phyloP scores from a whole-genome alignment of 2,113 vertebrate species.

The Clarias batrachus region DNA sequence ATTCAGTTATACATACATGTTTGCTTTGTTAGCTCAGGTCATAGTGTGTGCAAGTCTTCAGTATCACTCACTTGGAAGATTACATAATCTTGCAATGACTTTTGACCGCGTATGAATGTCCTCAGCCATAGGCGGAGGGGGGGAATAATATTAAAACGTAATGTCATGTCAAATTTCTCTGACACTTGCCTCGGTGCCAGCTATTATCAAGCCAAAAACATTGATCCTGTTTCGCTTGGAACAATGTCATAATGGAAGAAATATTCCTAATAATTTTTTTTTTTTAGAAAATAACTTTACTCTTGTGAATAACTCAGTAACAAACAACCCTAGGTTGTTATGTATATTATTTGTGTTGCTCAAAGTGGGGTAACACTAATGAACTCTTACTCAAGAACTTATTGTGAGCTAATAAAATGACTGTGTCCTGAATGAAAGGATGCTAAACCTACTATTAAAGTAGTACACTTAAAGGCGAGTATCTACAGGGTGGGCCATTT shows the following conservation, averaged over 20 bases:
- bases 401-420: background rate
- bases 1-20: background rate
- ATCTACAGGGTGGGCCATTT: too few relatives aligned
- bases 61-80: background rate
- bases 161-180: background rate
- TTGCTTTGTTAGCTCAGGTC: conserved; percentile 1
- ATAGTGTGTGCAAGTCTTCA: background rate
- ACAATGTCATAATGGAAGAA: background rate
- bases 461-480: background rate
- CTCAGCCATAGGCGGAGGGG: background rate
- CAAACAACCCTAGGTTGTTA: background rate
- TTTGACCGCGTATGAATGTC: background rate
- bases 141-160: background rate
- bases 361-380: background rate
- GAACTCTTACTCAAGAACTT: background rate
- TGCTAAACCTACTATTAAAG: background rate
- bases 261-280: background rate
- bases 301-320: background rate
- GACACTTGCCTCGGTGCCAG: background rate
- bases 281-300: background rate
- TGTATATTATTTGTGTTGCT: background rate
- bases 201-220: conserved; percentile 16
- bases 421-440: background rate
- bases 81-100: background rate
- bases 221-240: background rate